Evolutionary conservation across 2,113 vertebrate genomes (phyloP).

Genomic region (Eupsittula cactorum): DNA sequence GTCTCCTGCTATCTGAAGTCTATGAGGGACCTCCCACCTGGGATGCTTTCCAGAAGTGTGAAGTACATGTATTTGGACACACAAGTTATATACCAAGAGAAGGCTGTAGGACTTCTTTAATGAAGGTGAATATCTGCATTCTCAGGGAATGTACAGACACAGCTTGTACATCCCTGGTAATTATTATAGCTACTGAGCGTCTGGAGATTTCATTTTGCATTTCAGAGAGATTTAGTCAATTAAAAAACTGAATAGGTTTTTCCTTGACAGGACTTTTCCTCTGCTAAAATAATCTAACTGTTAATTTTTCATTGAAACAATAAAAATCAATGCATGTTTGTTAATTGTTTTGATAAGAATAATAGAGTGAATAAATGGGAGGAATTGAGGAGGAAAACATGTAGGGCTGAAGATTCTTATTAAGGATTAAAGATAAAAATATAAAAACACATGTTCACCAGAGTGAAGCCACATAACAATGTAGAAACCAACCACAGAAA

Average conservation of each 20-base stretch:
- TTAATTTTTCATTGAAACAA: not conserved
- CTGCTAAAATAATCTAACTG: not conserved
- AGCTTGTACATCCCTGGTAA: not conserved
- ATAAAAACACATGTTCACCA: not conserved
- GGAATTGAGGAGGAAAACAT: not conserved
- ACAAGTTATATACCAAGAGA: not conserved
- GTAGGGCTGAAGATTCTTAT: not conserved
- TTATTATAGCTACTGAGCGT: not conserved
- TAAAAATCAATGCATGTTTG: not conserved
- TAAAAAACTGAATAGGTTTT: not conserved
- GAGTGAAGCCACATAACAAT: not conserved
- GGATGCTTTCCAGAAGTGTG: not conserved
- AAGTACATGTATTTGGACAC: fast-evolving
- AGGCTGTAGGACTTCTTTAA: not conserved
- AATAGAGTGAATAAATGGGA: not conserved
- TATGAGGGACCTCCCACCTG: not conserved
- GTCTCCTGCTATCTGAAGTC: not conserved
- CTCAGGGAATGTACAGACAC: not conserved
- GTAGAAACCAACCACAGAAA: not conserved
- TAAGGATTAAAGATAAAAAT: not conserved
- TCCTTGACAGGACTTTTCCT: not conserved
- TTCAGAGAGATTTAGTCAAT: not conserved
- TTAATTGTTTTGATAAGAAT: not conserved
- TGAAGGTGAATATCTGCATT: not conserved
- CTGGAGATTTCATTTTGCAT: not conserved